Evolutionary conservation across 2,797 vertebrate species (phyloP).

Genomic region (Periparus ater): DNA sequence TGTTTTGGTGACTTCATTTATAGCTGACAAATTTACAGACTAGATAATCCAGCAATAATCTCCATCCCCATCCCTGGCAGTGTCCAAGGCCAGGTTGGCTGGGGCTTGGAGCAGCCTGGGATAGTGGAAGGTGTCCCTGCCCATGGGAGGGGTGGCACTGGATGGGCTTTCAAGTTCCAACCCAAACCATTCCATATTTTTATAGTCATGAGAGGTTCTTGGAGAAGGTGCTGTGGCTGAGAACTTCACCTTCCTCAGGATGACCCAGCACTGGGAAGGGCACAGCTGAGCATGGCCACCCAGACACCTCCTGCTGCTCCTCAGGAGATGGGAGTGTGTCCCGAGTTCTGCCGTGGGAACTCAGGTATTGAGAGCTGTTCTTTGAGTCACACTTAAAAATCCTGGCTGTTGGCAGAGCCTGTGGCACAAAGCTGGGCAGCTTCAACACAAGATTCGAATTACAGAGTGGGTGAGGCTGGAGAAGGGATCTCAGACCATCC

Average conservation of each 20-base stretch:
- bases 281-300: not conserved
- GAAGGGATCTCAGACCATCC: accelerated
- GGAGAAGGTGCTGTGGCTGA: not conserved
- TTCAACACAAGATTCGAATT: accelerated
- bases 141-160: not conserved
- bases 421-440: not conserved
- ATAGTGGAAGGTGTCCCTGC: not conserved
- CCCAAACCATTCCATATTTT: not conserved
- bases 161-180: not conserved
- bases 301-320: not conserved
- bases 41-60: accelerated
- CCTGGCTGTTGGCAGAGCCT: not conserved
- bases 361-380: accelerated
- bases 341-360: accelerated
- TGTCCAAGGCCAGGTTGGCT: not conserved
- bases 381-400: accelerated
- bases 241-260: not conserved
- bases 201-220: not conserved
- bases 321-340: accelerated
- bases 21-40: not conserved
- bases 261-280: not conserved
- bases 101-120: not conserved
- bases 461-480: accelerated
- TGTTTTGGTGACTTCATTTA: not conserved
- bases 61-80: not conserved